Evolutionary conservation across 2,888 invertebrate genomes (phyloP).

Genomic region (Rhaphigaster nebulosa): DNA sequence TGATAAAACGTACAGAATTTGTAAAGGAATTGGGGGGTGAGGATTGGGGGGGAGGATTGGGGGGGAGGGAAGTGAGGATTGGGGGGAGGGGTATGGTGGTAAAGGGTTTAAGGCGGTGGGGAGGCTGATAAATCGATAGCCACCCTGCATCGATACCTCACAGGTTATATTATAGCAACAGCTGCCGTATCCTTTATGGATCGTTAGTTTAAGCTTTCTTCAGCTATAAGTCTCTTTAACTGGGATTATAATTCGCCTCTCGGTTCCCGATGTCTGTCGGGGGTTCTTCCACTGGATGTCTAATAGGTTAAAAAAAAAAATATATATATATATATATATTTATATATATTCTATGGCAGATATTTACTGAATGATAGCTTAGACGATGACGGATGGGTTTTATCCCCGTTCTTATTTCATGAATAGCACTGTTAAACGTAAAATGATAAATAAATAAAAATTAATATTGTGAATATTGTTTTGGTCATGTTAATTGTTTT

Average conservation of each 20-base stretch:
- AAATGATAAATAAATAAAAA: no score
- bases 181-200: constrained; percentile 8
- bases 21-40: not conserved
- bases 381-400: no score
- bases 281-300: not conserved
- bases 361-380: no score
- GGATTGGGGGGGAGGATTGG: not conserved
- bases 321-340: no score
- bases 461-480: no score
- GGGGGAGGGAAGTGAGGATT: no score
- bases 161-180: constrained; percentile 33
- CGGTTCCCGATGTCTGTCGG: not conserved
- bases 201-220: constrained; percentile 38
- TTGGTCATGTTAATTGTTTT: no score
- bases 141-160: not conserved
- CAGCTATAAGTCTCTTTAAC: not conserved
- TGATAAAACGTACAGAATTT: not conserved
- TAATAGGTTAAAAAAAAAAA: not conserved
- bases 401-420: no score
- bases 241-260: not conserved
- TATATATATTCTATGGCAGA: no score
- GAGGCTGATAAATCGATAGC: constrained; percentile 2
- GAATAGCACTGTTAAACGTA: no score
- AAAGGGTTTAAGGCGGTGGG: not conserved
- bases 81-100: no score